phyloP scores from a whole-genome alignment of 92 coral and sea anemone species.

The Porites divaricata region DNA sequence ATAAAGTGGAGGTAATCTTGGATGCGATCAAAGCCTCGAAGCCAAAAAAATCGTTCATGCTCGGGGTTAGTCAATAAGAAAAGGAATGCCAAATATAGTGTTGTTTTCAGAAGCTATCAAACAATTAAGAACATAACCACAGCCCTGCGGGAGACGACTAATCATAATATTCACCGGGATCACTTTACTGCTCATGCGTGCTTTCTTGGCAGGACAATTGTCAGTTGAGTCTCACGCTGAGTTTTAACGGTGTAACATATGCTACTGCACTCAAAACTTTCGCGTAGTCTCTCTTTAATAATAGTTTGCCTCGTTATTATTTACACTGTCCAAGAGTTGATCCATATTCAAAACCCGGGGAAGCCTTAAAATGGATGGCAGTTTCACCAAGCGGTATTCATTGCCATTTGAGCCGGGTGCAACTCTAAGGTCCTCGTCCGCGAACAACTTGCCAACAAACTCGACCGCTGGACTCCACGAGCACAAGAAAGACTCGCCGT shows the following conservation, averaged over 20 bases:
- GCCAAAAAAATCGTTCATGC: slow-evolving; percentile 50
- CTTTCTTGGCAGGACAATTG: slow-evolving; percentile 84
- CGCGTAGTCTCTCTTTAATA: slow-evolving; percentile 88
- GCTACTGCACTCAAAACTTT: slow-evolving; percentile 88
- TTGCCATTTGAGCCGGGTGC: slow-evolving; percentile 77
- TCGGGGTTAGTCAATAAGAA: slow-evolving; percentile 76
- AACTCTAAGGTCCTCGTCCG: slow-evolving; percentile 66
- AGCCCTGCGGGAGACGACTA: slow-evolving; percentile 90
- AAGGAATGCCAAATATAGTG: slow-evolving; percentile 92
- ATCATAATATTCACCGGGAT: slow-evolving; percentile 93
- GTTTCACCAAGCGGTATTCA: slow-evolving; percentile 77
- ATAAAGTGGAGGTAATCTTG: slow-evolving; percentile 33
- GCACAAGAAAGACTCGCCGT: slow-evolving; percentile 73
- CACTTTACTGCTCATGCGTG: slow-evolving; percentile 86
- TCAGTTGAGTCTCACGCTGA: slow-evolving; percentile 81
- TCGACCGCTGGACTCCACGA: slow-evolving; percentile 74
- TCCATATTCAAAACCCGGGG: slow-evolving; percentile 83
- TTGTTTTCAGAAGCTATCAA: slow-evolving; percentile 97
- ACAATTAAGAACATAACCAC: slow-evolving; percentile 97
- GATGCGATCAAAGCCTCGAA: slow-evolving; percentile 44
- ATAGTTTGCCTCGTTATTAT: slow-evolving; percentile 82
- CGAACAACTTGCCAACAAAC: slow-evolving; percentile 68
- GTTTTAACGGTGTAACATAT: slow-evolving; percentile 97
- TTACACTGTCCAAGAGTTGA: slow-evolving; percentile 82
- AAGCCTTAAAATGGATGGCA: slow-evolving; percentile 85